phyloP scores from a whole-genome alignment of 1,140 invertebrate species.

The Trigoniulus corallinus region DNA sequence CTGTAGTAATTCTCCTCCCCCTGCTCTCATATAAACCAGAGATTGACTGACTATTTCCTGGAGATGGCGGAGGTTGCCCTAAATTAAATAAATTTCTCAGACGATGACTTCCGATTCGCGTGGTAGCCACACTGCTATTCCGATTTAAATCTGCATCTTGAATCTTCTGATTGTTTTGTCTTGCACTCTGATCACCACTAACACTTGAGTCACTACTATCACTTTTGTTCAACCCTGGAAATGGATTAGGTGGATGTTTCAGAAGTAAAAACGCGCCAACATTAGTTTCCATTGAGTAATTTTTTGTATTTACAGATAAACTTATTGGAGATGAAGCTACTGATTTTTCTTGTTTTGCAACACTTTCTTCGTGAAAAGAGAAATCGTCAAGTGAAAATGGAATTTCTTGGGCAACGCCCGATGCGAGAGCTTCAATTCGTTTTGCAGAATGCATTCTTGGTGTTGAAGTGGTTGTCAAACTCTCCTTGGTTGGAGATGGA shows the following conservation, averaged over 20 bases:
- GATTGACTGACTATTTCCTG: too few relatives aligned
- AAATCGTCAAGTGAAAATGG: neutral
- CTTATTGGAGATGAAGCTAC: neutral
- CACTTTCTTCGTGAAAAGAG: neutral
- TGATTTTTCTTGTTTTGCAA: neutral
- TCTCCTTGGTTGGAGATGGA: neutral
- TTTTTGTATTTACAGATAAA: neutral
- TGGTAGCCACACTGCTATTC: too few relatives aligned
- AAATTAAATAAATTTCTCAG: too few relatives aligned
- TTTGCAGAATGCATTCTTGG: neutral
- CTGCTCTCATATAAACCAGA: too few relatives aligned
- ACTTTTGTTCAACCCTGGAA: constrained; percentile 3
- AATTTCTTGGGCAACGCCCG: neutral
- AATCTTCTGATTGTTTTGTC: too few relatives aligned
- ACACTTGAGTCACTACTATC: too few relatives aligned
- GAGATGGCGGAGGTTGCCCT: too few relatives aligned
- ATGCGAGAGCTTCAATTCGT: neutral
- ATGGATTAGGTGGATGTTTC: neutral
- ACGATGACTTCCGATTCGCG: too few relatives aligned
- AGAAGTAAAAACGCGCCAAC: neutral
- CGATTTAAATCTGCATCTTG: too few relatives aligned
- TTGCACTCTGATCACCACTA: too few relatives aligned
- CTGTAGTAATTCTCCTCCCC: too few relatives aligned
- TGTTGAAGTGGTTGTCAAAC: neutral
- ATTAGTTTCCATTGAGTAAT: neutral